A percentile compares a stretch with the other conserved stretches of the same genome.
Conservation (phyloP, 92 coral and sea anemone genomes). For the Heteractis magnifica region DNA sequence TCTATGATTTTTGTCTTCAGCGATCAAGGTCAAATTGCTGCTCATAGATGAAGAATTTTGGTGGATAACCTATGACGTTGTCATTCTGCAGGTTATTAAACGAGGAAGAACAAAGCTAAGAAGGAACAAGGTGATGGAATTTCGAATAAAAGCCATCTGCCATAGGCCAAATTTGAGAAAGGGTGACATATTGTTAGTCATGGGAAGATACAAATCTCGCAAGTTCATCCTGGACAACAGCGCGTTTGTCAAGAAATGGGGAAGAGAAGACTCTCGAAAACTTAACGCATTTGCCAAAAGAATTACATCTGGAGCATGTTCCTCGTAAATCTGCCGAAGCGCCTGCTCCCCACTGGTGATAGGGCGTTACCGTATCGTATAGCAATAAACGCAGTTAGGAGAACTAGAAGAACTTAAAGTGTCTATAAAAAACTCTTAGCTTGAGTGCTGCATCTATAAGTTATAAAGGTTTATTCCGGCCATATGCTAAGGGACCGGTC, state of each 20-base stretch:
- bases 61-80: conserved; percentile 46
- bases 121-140: conserved; percentile 16
- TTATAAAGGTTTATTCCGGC: no score
- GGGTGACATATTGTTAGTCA: conserved; percentile 51
- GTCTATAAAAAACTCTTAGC: no score
- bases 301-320: neutral
- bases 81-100: conserved; percentile 48
- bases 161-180: conserved; percentile 59
- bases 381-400: no score
- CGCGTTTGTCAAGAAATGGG: conserved; percentile 67
- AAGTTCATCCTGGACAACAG: conserved; percentile 50
- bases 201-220: conserved; percentile 69
- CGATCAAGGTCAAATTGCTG: conserved; percentile 67
- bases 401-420: no score
- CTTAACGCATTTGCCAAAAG: neutral
- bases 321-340: neutral
- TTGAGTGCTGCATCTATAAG: no score
- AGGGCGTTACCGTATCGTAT: no score
- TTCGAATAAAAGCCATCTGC: conserved; percentile 64
- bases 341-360: neutral
- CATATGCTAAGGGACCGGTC: no score
- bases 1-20: conserved; percentile 30
- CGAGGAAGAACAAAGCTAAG: conserved; percentile 51
- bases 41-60: conserved; percentile 56
- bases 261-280: neutral